These are phyloP conservation scores for Volucella bombylans DNA, from an alignment of 2,888 invertebrate species.

Conservation along the genomic window DNA sequence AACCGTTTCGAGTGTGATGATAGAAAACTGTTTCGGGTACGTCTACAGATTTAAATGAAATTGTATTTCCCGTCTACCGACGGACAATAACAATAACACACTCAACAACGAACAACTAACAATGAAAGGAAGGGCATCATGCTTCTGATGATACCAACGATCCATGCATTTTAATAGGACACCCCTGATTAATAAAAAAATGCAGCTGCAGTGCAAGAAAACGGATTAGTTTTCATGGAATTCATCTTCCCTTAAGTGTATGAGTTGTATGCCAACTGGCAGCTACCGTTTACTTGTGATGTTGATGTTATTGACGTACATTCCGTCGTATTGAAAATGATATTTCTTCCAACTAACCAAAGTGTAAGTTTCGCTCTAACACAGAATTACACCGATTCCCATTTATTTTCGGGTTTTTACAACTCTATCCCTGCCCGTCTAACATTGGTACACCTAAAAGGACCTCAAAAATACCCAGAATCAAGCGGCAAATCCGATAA, in stretches of 20 bases:
- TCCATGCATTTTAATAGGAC: conserved; percentile 51
- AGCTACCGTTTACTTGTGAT: no score
- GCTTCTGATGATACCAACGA: neutral
- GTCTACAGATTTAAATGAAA: conserved; percentile 32
- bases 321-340: no score
- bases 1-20: neutral
- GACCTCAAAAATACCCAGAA: no score
- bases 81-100: conserved; percentile 10
- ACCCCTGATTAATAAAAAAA: conserved; percentile 44
- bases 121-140: conserved; percentile 34
- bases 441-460: no score
- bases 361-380: neutral
- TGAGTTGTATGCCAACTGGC: no score
- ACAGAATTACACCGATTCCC: neutral
- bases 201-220: conserved; percentile 53
- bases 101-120: conserved; percentile 6
- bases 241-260: neutral
- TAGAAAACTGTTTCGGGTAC: conserved; percentile 12
- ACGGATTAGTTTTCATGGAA: conserved; percentile 44
- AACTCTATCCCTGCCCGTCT: no score
- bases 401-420: no score
- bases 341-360: neutral
- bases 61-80: conserved; percentile 51
- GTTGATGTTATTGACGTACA: no score
- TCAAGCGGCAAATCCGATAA: neutral